phyloP scores from a whole-genome alignment of 2,797 vertebrate genomes.

The Mormyrops boulengeri region DNA sequence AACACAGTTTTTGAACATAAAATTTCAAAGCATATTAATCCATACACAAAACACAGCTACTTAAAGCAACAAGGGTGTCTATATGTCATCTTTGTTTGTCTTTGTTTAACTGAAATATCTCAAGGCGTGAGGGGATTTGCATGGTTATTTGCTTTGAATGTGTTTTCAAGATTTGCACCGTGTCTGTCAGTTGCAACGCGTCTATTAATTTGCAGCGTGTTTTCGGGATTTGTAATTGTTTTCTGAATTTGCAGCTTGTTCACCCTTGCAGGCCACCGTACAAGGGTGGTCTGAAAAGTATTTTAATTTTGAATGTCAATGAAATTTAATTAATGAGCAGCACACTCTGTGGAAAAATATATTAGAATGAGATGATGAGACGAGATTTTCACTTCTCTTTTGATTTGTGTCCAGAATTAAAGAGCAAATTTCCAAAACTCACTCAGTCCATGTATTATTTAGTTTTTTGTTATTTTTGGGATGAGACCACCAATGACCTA shows the following conservation, averaged over 20 bases:
- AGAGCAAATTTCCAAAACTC: neutral
- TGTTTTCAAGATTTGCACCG: neutral
- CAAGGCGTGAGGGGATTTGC: neutral
- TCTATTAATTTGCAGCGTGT: neutral
- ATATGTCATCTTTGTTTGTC: neutral
- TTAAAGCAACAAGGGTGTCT: neutral
- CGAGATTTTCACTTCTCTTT: neutral
- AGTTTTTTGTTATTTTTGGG: neutral
- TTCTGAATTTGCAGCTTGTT: neutral
- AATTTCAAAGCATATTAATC: constrained; percentile 4
- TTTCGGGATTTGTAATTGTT: neutral
- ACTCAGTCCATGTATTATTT: neutral
- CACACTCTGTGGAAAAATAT: neutral
- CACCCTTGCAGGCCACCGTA: neutral
- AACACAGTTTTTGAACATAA: neutral
- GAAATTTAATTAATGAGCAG: neutral
- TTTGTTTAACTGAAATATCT: neutral
- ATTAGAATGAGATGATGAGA: neutral
- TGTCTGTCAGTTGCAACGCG: no score
- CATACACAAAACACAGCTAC: neutral
- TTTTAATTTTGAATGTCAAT: neutral
- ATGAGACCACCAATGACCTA: neutral
- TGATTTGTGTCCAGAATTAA: neutral
- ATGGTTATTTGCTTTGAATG: neutral
- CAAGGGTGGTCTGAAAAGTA: neutral